Base-by-base conservation (phyloP, 2,797 vertebrate species). In the Coregonus sp. region DNA sequence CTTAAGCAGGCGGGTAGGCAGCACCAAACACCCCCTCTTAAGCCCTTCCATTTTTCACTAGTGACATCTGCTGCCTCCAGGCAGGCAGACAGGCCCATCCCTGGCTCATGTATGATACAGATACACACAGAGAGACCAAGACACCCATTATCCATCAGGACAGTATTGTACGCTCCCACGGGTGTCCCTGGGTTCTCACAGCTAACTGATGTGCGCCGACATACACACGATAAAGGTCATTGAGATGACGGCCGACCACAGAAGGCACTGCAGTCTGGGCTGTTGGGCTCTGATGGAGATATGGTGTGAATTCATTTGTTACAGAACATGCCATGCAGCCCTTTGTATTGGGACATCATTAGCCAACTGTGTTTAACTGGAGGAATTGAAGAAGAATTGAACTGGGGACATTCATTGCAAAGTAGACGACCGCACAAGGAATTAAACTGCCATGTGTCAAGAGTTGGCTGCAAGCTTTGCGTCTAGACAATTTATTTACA, bases 21-120 rank as follows among this genome's bases (percentile, higher is more conserved):
- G 20, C 25, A 25, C n/a, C 5, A 65, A 29, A 65, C 18, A 1
- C 61, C 59, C 51, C 20, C 6, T n/a, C 59, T 25, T 12, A 65
- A 65, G 61, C 61, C 25, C 65, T 35, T 67, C 31, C 29, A 67
- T 67, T 16, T 59, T 67, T 35, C 65, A 67, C 31, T 18, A 35
- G 63, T 66, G 63, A 66, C 63, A 33, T 66, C 63, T 33, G 63
- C 63, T 33, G 59, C 59, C 14, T 66, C 65, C 65, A 29, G 4
- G 25, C 65, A 4, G 25, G 11, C 65, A 4, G 25, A 3, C 65
- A 25, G 20, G 63, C 7, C 25, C 29, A 47, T 47, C 40, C 40
- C 40, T 47, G 40, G 40, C 40, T 47, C 40, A 47, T 47, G 40
- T 47, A 47, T 47, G 40, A 47, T 12, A 47, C 40, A 47, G 40